Base-by-base conservation (phyloP, 2,888 invertebrate species). In the Pachydiplax longipennis region DNA sequence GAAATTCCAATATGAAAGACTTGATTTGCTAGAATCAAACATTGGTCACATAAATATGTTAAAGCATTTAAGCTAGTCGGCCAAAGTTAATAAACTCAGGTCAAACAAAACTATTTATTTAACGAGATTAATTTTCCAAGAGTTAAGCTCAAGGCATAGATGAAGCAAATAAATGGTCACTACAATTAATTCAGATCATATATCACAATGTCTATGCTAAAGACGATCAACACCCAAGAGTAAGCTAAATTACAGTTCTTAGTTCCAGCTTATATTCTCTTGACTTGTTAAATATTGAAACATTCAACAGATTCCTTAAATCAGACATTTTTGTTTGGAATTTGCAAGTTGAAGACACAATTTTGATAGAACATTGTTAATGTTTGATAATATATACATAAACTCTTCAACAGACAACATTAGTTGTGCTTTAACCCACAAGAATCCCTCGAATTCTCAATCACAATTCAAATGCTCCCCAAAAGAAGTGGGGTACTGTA, bases 131-230 rank as follows among this genome's bases (percentile, higher is more conserved):
- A 31, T 25, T 73, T 25, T 73, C 22, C 73, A 73, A 73, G 73
- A 31, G 25, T 73, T 25, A 31, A 73, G 31, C 31, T 73, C 73
- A 13, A 73, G 31, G 8, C 31, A 12, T 18, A 35, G 35, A 83
- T 18, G 8, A 37, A 22, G 87, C n/a, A 87, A 87, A 87, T 61
- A n/a, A 87, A 48, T 18, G 22, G 53, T 58, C n/a, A 58, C 5
- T 22, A 31, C 35, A 10, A 22, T 58, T 22, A 5, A 15, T 18
- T 40, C 22, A 61, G 35, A 65, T 61, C 35, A 61, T 58, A n/a
- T 40, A 61, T 87, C 37, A n/a, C 37, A 40, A n/a, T 87, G 35
- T 37, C 87, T 87, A 87, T 87, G 37, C 87, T 87, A 87, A 53
- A 8, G 25, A 73, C 73, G 31, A 37, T 18, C 31, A 58, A 65